A percentile compares a stretch with the other conserved stretches of the same genome.
Conservation (phyloP, 2,797 vertebrate species). For the Takifugu rubripes region DNA sequence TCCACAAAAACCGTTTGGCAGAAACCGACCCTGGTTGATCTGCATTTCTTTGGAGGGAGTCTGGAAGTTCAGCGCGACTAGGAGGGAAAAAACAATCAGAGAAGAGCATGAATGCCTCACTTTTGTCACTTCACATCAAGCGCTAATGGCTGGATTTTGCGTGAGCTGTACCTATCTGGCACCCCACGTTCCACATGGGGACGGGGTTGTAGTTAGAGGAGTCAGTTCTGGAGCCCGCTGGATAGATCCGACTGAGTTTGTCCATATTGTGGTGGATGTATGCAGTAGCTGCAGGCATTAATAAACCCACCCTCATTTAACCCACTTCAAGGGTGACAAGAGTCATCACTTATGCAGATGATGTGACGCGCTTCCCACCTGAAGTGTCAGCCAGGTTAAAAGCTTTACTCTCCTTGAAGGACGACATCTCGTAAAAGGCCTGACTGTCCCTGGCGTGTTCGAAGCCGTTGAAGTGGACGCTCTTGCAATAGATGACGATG, state of each 20-base stretch:
- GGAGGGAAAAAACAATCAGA: slow-evolving; percentile 12
- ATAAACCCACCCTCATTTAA: neutral
- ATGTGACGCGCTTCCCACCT: slow-evolving; percentile 62
- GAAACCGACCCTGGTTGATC: slow-evolving; percentile 89
- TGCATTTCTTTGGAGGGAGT: slow-evolving; percentile 89
- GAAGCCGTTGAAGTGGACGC: slow-evolving; percentile 89
- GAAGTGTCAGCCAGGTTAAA: slow-evolving; percentile 82
- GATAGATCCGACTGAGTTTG: slow-evolving; percentile 93
- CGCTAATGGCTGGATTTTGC: neutral
- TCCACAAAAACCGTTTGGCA: slow-evolving; percentile 84
- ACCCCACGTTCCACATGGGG: slow-evolving; percentile 93
- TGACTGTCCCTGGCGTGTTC: slow-evolving; percentile 73
- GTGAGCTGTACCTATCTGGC: slow-evolving; percentile 72
- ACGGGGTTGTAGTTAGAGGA: slow-evolving; percentile 94
- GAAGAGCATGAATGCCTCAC: neutral
- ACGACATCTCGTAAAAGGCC: slow-evolving; percentile 91
- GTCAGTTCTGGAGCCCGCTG: slow-evolving; percentile 88
- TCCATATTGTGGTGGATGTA: slow-evolving; percentile 86
- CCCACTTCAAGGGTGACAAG: neutral
- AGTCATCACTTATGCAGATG: too few species aligned
- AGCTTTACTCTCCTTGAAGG: slow-evolving; percentile 88
- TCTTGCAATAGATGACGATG: slow-evolving; percentile 93
- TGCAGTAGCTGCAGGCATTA: slow-evolving; percentile 62
- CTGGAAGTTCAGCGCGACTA: slow-evolving; percentile 98
- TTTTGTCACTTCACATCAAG: neutral